Conservation (phyloP, 2,888 invertebrate genomes). For the Euzophera pinguis region DNA sequence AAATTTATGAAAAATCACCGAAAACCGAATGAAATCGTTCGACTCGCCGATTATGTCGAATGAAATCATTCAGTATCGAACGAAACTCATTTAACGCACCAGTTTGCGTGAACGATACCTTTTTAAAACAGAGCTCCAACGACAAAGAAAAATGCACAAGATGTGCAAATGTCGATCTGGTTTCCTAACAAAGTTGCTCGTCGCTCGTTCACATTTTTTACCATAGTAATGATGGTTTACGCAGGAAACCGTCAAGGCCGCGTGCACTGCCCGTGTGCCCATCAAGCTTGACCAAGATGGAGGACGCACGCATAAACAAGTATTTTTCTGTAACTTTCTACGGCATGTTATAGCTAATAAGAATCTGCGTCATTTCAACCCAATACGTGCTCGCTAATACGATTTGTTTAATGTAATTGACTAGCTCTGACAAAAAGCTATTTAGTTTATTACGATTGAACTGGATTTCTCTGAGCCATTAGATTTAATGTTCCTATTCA, state of each 20-base stretch:
- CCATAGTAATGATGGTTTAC: background rate
- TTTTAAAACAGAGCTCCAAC: no score
- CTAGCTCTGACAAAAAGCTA: background rate
- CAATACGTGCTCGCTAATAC: background rate
- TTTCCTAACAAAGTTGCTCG: no score
- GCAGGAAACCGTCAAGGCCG: slow-evolving; percentile 29
- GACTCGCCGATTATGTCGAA: no score
- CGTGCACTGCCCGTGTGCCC: slow-evolving; percentile 22
- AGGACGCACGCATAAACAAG: slow-evolving; percentile 25
- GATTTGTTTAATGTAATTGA: slow-evolving; percentile 1
- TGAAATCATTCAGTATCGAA: no score
- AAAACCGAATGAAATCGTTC: no score
- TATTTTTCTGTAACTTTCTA: slow-evolving; percentile 38
- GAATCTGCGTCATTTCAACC: background rate
- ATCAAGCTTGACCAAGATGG: slow-evolving; percentile 38
- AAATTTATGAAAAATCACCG: no score
- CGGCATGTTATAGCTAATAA: background rate
- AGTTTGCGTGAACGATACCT: no score
- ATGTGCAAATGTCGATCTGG: background rate
- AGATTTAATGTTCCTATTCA: background rate
- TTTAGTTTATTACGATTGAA: background rate
- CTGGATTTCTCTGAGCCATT: background rate
- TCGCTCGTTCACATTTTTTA: background rate
- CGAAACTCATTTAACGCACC: no score
- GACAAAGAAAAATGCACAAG: slow-evolving; percentile 7